These are phyloP conservation scores for Danio choprae DNA, from an alignment of 2,797 vertebrate genomes.

Conservation along the genomic window DNA sequence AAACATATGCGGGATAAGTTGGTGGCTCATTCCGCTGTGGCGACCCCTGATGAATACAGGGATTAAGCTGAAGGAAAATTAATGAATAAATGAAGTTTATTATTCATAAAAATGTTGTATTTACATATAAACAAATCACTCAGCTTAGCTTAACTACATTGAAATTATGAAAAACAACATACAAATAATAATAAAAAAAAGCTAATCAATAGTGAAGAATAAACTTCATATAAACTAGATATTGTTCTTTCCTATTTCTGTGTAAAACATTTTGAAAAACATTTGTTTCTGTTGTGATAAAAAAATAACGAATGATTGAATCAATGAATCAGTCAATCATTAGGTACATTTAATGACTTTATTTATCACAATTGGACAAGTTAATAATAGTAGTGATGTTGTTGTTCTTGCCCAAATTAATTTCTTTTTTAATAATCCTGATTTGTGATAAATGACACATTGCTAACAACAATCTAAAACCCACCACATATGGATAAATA, in stretches of 20 bases:
- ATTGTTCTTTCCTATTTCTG: neutral
- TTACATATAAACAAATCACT: too few relatives aligned
- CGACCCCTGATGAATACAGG: too few relatives aligned
- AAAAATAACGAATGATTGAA: neutral
- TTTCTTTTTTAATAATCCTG: neutral
- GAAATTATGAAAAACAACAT: too few relatives aligned
- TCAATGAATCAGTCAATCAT: too few relatives aligned
- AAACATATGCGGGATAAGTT: too few relatives aligned
- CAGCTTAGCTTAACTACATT: too few relatives aligned
- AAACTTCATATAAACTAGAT: neutral
- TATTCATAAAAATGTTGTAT: too few relatives aligned
- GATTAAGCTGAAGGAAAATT: too few relatives aligned
- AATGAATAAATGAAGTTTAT: too few relatives aligned
- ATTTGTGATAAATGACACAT: neutral
- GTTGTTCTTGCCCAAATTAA: neutral
- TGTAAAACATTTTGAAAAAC: neutral
- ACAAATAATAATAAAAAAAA: neutral
- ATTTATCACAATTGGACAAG: neutral
- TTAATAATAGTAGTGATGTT: neutral
- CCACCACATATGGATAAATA: too few relatives aligned
- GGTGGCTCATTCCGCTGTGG: too few relatives aligned
- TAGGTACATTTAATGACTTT: neutral
- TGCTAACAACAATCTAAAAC: neutral
- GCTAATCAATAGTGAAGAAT: neutral
- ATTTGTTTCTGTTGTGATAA: neutral